Evolutionary conservation across 2,888 invertebrate species (phyloP).

Genomic region (Eubasilissa splendida): DNA sequence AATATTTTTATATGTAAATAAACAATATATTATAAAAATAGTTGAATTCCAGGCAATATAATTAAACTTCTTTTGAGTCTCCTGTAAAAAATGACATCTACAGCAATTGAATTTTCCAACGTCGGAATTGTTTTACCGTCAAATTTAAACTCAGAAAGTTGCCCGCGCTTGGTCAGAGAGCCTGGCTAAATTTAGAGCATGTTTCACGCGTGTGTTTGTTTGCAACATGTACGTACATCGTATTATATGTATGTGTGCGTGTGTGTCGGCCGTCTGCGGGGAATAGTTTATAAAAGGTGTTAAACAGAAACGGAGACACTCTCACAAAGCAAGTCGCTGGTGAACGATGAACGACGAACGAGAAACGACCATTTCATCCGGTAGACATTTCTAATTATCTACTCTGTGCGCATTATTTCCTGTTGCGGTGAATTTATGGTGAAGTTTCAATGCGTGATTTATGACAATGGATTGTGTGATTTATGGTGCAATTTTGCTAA

Average conservation of each 20-base stretch:
- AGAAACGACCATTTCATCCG: conserved; percentile 51
- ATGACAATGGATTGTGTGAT: neutral
- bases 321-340: conserved; percentile 29
- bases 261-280: neutral
- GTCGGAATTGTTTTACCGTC: too few relatives aligned
- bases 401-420: conserved; percentile 18
- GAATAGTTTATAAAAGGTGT: conserved; percentile 48
- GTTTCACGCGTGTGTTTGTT: neutral
- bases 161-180: conserved; percentile 2
- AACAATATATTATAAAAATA: too few relatives aligned
- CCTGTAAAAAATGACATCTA: too few relatives aligned
- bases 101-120: too few relatives aligned
- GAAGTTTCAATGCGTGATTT: conserved; percentile 2
- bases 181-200: conserved; percentile 20
- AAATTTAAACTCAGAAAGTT: neutral
- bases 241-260: neutral
- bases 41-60: too few relatives aligned
- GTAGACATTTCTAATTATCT: conserved; percentile 42
- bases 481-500: neutral
- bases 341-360: conserved; percentile 53
- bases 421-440: conserved; percentile 16
- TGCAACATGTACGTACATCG: neutral
- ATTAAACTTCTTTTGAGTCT: too few relatives aligned
- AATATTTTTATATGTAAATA: too few relatives aligned
- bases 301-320: conserved; percentile 28